Base-by-base conservation (phyloP, 2,113 vertebrate species). In the Onychorhynchus coronatus region DNA sequence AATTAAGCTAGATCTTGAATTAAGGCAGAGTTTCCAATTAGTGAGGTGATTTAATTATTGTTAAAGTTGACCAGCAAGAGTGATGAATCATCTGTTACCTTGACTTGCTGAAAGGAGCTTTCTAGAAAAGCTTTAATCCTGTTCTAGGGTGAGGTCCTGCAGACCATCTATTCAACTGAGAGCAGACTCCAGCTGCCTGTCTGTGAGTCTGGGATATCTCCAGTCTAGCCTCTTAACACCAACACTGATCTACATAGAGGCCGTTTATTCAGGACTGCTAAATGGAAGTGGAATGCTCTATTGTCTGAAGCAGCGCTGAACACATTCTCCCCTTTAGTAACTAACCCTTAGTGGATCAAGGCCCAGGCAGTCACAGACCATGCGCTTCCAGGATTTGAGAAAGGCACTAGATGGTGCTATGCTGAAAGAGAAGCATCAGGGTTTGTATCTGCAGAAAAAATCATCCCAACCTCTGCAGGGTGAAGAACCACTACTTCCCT, bases 1-100 rank as follows among this genome's bases (percentile, higher is more conserved):
- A 62, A 56, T 62, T 20, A 58, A 65, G 22, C 8, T 74, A 16
- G 9, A 35, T 85, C 28, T 39, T 59, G 59, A 73, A 56, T 46
- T 28, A 56, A 74, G 31, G 7, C 59, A 14, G 22, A 63, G 17
- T 53, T 86, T 47, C 50, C 75, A 50, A 7, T 82, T 49, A 24
- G 2, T 5, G 12, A 75, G 50, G 7, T 0, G 0, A 55, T 41
- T 33, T 47, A 70, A 44, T 12, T 7, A 19, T 44, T 68, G 28
- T 35, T 81, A 27, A 37, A 55, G 37, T 42, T 81, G 30, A 72
- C 33, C 6, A 37, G 37, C 25, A 67, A 28, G 59, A 42, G 11
- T 11, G 27, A 33, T 53, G 4, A 49, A 21, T 50, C 12, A 75
- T 52, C 21, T 74, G 13, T 30, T 70, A 33, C n/a, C 71, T 33